These are phyloP conservation scores for Corythornis leucogaster DNA, from an alignment of 2,797 vertebrate species.

Conservation along the genomic window DNA sequence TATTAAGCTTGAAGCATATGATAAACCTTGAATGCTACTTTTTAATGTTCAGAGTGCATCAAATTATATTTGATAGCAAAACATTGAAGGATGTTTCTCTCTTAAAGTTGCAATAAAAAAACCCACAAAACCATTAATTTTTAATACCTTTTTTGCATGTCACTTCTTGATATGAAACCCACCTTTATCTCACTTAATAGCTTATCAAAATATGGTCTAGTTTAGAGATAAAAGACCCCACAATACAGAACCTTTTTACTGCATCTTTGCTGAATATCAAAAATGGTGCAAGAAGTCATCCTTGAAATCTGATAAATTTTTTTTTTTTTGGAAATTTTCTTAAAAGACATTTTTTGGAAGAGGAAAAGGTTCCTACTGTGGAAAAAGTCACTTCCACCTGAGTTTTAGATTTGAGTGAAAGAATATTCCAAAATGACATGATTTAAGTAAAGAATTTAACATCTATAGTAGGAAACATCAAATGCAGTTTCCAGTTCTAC, in stretches of 20 bases:
- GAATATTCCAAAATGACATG: not conserved
- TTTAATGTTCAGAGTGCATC: conserved; percentile 4
- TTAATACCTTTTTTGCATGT: not conserved
- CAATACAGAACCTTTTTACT: not conserved
- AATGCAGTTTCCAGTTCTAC: conserved; percentile 47
- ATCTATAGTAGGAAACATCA: conserved; percentile 49
- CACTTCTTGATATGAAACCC: conserved; percentile 2
- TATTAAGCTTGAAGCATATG: conserved; percentile 64
- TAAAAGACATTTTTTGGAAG: conserved; percentile 13
- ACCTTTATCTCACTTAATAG: conserved; percentile 15
- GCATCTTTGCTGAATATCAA: conserved; percentile 17
- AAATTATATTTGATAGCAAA: conserved; percentile 17
- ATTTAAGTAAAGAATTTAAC: conserved; percentile 42
- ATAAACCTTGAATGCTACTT: conserved; percentile 11
- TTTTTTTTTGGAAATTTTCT: not conserved
- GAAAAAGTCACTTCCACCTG: not conserved
- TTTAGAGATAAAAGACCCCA: not conserved
- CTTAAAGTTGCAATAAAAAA: conserved; percentile 18
- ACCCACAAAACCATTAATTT: not conserved
- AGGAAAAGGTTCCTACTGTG: conserved; percentile 13
- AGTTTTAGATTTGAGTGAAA: conserved; percentile 11
- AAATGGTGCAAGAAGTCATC: conserved; percentile 14
- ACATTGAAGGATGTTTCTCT: not conserved
- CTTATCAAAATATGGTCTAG: conserved; percentile 22
- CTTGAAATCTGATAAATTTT: not conserved